Evolutionary conservation across 2,113 vertebrate species (phyloP).

Genomic region (Theristicus caerulescens): DNA sequence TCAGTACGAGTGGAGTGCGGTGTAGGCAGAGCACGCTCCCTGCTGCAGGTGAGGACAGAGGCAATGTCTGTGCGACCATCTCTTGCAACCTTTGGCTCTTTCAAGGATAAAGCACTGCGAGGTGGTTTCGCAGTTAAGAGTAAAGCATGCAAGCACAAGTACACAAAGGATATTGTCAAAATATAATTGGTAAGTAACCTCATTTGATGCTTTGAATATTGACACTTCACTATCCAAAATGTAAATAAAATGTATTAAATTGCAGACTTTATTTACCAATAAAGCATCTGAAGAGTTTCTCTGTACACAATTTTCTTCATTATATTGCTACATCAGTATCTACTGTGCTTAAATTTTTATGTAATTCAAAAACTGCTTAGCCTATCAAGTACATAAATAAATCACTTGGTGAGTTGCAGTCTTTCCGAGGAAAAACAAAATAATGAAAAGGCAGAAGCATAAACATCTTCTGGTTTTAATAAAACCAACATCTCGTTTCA

Average conservation of each 20-base stretch:
- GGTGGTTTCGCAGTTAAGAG: background rate
- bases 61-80: background rate
- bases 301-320: background rate
- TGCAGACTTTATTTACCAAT: background rate
- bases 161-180: background rate
- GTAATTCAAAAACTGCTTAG: background rate
- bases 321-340: background rate
- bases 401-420: background rate
- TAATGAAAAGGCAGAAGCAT: background rate
- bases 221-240: background rate
- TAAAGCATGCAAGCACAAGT: background rate
- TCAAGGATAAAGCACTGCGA: background rate
- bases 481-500: background rate
- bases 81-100: fast-evolving
- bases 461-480: background rate
- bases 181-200: background rate
- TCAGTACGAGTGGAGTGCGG: fast-evolving
- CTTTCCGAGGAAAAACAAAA: background rate
- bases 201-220: background rate
- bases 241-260: background rate
- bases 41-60: background rate
- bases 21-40: background rate
- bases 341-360: background rate
- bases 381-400: background rate
- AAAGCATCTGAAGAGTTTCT: background rate